Percentiles rank a stretch among this genome's conserved stretches.
These are phyloP conservation scores for Clepsis dumicolana DNA, from an alignment of 2,888 invertebrate species.

Conservation along the genomic window DNA sequence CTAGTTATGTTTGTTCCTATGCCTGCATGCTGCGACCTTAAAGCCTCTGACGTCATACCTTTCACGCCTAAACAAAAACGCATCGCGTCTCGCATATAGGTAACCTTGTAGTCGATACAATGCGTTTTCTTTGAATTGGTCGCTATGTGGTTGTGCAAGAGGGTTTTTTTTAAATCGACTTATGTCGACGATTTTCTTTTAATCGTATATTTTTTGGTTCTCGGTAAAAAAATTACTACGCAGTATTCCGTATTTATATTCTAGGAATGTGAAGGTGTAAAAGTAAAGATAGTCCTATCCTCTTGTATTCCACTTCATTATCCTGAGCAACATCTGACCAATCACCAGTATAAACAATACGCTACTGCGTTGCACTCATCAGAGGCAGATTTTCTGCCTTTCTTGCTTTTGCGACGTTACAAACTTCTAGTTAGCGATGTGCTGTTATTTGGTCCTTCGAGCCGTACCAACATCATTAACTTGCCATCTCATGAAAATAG, in stretches of 20 bases:
- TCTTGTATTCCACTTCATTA: too few species aligned
- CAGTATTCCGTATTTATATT: too few species aligned
- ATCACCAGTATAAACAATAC: too few species aligned
- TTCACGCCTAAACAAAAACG: slow-evolving; percentile 10
- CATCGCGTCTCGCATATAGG: slow-evolving; percentile 1
- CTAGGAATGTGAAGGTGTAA: too few species aligned
- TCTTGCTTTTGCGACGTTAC: too few species aligned
- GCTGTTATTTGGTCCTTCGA: not conserved
- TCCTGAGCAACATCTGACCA: too few species aligned
- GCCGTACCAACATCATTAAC: not conserved
- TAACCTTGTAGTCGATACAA: slow-evolving; percentile 9
- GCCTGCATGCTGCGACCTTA: slow-evolving; percentile 10
- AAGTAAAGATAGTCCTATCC: too few species aligned
- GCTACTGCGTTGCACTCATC: too few species aligned
- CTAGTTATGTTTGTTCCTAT: not conserved
- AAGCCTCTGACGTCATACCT: slow-evolving; percentile 12
- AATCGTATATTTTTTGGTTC: too few species aligned
- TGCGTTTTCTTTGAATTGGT: not conserved
- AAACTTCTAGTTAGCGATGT: too few species aligned
- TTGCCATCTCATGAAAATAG: not conserved
- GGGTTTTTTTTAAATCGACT: not conserved
- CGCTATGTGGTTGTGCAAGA: not conserved
- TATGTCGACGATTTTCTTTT: not conserved
- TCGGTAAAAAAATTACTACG: too few species aligned
- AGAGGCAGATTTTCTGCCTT: too few species aligned